A percentile compares a stretch with the other conserved stretches of the same genome.
Evolutionary conservation across 2,888 invertebrate species (phyloP).

Genomic region (Hypomecis punctinalis): DNA sequence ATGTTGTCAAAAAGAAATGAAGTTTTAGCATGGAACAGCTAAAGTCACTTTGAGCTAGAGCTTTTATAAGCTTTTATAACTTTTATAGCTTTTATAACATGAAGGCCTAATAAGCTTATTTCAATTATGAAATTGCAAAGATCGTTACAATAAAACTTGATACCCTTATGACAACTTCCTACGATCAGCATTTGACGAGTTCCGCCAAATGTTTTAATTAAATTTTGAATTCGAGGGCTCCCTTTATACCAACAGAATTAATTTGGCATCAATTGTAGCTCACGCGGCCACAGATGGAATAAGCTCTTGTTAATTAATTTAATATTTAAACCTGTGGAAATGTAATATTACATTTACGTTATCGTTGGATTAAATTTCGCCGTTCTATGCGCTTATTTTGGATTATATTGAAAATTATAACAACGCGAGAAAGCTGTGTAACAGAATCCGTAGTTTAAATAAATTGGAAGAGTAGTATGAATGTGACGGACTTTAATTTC

Average conservation of each 20-base stretch:
- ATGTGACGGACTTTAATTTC: no score
- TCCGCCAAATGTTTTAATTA: conserved; percentile 42
- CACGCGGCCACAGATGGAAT: conserved; percentile 42
- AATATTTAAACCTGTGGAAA: conserved; percentile 35
- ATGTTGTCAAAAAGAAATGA: no score
- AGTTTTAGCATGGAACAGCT: no score
- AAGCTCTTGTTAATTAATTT: conserved; percentile 40
- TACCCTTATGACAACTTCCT: conserved; percentile 18
- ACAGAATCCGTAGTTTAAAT: no score
- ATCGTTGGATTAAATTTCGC: conserved; percentile 1
- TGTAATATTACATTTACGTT: conserved; percentile 8
- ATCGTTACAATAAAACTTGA: conserved; percentile 12
- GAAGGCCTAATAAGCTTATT: neutral
- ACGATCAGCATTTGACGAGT: conserved; percentile 33
- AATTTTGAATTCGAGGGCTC: conserved; percentile 39
- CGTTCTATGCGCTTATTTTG: neutral
- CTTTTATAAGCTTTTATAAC: no score
- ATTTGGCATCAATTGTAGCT: conserved; percentile 41
- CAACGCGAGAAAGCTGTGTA: neutral
- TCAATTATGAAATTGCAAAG: conserved; percentile 13
- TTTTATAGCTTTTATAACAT: no score
- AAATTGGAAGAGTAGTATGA: no score
- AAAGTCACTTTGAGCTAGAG: no score
- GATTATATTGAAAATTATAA: conserved; percentile 1
- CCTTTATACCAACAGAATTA: conserved; percentile 39